Base-by-base conservation (phyloP, 2,888 invertebrate species). In the Leucophenga maculata region DNA sequence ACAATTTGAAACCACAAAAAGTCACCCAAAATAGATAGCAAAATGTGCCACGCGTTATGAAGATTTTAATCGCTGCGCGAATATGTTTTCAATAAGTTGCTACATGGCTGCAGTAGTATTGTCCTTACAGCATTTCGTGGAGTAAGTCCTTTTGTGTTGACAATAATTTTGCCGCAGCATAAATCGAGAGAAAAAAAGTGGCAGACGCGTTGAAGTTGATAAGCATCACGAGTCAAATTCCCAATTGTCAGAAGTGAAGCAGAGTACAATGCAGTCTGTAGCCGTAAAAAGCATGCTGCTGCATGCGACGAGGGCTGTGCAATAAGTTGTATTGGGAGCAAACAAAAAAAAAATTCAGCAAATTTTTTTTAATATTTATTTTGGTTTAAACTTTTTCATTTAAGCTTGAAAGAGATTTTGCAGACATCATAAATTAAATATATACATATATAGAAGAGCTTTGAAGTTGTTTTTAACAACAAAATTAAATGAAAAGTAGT, bases 1-100 rank as follows among this genome's bases (percentile, higher is more conserved):
- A 16, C 20, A 74, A 73, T 77, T 81, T 75, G 82, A 83, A 79
- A 74, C 77, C 84, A 22, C 74, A 74, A 71, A 73, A 77, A 71
- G 64, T 54, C 68, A 76, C 74, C 74, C 68, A 65, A n/a, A 18
- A 31, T n/a, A 65, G 20, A 26, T 32, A 50, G 57, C 65, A 68
- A 65, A 62, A 65, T 62, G 46, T 20, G 69, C 14, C 69, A 65
- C 69, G 65, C 44, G 32, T 52, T 39, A 50, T 16, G 32, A 59
- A 69, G 69, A 69, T 69, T 65, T 65, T 59, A 59, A 65, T 66
- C 66, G 46, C 16, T n/a, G 26, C 50, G 16, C 52, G 26, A 80
- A 82, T 84, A 75, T 80, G 82, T 74, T 83, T 79, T 77, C 72
- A 46, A 78, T 79, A 82, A 82, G 77, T 74, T 71, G 72, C 46